Base-by-base conservation (phyloP, 2,797 vertebrate species). In the Hephaestus fuliginosus region DNA sequence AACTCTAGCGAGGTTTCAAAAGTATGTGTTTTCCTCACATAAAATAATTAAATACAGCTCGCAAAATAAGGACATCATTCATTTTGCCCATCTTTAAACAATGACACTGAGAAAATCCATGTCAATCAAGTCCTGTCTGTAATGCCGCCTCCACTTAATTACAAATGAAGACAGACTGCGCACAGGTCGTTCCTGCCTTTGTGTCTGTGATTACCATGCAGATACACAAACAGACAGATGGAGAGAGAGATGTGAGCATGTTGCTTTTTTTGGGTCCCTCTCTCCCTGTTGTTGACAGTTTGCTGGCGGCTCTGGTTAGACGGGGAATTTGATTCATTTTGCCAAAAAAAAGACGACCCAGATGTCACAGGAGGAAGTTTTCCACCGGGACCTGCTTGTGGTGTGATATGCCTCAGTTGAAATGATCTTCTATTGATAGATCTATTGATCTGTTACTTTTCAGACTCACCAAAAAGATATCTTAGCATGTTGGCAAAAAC, bases 151-250 rank as follows among this genome's bases (percentile, higher is more conserved):
- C 43, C 48, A 56, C 52, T 43, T 71, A 60, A 86, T 73, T 57
- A 65, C 44, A 85, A 77, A 83, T 66, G 56, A 73, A 75, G 70
- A 80, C 69, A 70, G 68, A 68, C 53, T 64, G 70, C 30, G 49
- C 52, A 80, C 65, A 51, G 70, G 64, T 53, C 36, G 4, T 74
- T 63, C 25, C 68, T 70, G 78, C 66, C 17, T 67, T 55, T 78
- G 69, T 41, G 70, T 73, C 70, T 78, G 67, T 13, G 7, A 49
- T 72, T 82, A 67, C 41, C 28, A 67, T 81, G 57, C 64, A 83
- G 69, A 79, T 65, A 76, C 65, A 53, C 73, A 84, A 71, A 82
- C 74, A 84, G 84, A 84, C 90, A 91, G 90, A 93, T 89, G 90
- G 90, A 71, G 70, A 53, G 55, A 84, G 79, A 86, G 39, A 72